Conservation (phyloP, 2,113 vertebrate species). For the Saguinus midas region DNA sequence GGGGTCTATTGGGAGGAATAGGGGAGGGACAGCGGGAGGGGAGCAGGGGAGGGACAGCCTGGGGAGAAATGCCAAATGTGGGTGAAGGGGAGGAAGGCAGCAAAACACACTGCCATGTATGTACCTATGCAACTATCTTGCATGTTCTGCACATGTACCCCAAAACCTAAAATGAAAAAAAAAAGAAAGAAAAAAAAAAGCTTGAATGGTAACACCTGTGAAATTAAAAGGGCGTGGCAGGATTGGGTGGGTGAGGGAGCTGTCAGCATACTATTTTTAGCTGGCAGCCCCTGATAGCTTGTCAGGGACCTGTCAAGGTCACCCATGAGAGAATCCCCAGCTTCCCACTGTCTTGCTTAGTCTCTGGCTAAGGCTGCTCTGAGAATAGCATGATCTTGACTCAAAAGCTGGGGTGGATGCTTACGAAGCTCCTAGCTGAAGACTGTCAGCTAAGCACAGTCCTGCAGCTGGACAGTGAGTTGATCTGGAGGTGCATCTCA, state of each 20-base stretch:
- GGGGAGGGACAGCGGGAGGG: too few relatives aligned
- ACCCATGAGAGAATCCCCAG: background rate
- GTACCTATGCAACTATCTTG: too few relatives aligned
- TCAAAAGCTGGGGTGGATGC: background rate
- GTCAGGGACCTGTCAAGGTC: background rate
- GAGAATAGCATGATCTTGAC: background rate
- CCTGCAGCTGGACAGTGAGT: too few relatives aligned
- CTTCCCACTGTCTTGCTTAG: background rate
- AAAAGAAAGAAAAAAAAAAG: background rate
- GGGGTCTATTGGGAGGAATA: too few relatives aligned
- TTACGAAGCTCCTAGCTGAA: background rate
- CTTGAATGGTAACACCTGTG: background rate
- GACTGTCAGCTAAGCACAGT: too few relatives aligned
- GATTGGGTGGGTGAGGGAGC: fast-evolving
- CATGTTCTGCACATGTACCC: too few relatives aligned
- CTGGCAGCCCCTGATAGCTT: background rate
- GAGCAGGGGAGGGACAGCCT: too few relatives aligned
- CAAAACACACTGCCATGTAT: too few relatives aligned
- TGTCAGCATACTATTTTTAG: background rate
- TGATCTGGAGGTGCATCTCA: background rate
- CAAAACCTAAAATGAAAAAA: too few relatives aligned
- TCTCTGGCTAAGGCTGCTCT: background rate
- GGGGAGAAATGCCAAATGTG: too few relatives aligned
- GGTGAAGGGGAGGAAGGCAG: too few relatives aligned
- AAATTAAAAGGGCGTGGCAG: background rate